Evolutionary conservation across 2,113 vertebrate species (phyloP), one percentile per base, ranked within the genome.

Genomic region (Pseudorasbora parva): DNA sequence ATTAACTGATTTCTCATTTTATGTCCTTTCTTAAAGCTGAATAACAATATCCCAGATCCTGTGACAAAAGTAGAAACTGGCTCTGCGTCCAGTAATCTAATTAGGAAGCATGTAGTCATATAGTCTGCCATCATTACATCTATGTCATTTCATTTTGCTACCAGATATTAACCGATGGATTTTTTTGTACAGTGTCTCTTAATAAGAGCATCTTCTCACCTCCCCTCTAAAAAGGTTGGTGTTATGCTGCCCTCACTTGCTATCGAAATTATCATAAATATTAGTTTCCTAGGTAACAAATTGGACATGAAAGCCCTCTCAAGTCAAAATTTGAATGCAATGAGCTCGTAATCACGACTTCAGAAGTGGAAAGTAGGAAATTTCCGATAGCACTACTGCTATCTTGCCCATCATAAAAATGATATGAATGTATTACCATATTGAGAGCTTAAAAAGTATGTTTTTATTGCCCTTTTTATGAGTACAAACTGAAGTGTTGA

Each of bases 81-180:
- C 21, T 45, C 10, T 71, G 19, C 71, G 27, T 43, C 6, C 71
- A 23, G 23, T 49, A 69, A 69, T 51, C 19, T 33, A 27, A 30
- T 54, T 54, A 17, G 51, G 17, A 51, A 5, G 23, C 45, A 51
- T 17, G 5, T n/a, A 45, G 8, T 27, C 12, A 15, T 57, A 19
- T 75, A 21, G 30, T 64, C n/a, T 25, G 12, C 59, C 47, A 68
- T 25, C 60, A 51, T 60, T 19, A 49, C 27, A 30, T 45, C 51
- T 57, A 27, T 56, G 56, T 69, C 76, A 75, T 82, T 84, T 75
- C 49, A 86, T 83, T 79, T 71, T 30, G 19, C 17, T 33, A 41
- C 47, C 41, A 41, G 75, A 27, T 74, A 51, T 69, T 68, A 85
- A 85, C 15, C 66, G 81, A 49, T 54, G 47, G 71, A 84, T 37